Conservation (phyloP, 2,113 vertebrate genomes). For the Siniperca chuatsi region DNA sequence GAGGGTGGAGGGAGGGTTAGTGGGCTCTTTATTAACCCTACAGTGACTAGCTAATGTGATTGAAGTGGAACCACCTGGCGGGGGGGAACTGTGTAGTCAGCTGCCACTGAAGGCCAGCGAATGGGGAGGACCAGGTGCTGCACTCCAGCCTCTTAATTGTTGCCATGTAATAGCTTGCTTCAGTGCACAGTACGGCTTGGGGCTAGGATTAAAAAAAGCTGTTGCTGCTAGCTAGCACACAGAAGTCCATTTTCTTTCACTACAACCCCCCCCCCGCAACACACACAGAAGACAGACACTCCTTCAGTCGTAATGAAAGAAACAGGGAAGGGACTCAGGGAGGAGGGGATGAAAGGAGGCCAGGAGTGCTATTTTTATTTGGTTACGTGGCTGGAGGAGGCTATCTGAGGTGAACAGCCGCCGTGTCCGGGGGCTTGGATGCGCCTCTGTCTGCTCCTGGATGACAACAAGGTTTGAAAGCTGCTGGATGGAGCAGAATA, state of each 20-base stretch:
- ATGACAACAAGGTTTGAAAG: constrained; percentile 31
- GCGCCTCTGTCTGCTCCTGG: constrained; percentile 43
- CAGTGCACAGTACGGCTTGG: constrained; percentile 85
- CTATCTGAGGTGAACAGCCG: constrained; percentile 45
- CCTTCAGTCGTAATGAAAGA: constrained; percentile 57
- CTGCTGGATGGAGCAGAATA: constrained; percentile 29
- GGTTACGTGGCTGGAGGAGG: constrained; percentile 32
- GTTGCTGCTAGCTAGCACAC: constrained; percentile 73
- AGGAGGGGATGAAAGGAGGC: constrained; percentile 43
- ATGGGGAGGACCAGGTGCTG: constrained; percentile 88
- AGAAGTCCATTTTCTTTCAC: constrained; percentile 82
- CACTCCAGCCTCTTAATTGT: constrained; percentile 81
- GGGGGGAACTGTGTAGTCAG: constrained; percentile 84
- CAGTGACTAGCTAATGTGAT: constrained; percentile 88
- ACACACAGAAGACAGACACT: constrained; percentile 40
- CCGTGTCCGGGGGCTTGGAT: constrained; percentile 22
- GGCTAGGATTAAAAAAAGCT: constrained; percentile 83
- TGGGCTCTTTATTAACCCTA: constrained; percentile 86
- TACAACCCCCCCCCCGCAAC: neutral
- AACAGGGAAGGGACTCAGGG: constrained; percentile 4
- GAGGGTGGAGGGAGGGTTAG: constrained; percentile 39
- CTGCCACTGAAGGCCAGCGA: constrained; percentile 84
- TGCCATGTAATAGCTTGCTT: constrained; percentile 84
- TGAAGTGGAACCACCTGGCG: constrained; percentile 91
- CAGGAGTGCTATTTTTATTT: constrained; percentile 35